Percentiles rank a stretch among this genome's conserved stretches.
These are phyloP conservation scores for Parnassius smintheus DNA, from an alignment of 2,888 invertebrate species.

Conservation along the genomic window DNA sequence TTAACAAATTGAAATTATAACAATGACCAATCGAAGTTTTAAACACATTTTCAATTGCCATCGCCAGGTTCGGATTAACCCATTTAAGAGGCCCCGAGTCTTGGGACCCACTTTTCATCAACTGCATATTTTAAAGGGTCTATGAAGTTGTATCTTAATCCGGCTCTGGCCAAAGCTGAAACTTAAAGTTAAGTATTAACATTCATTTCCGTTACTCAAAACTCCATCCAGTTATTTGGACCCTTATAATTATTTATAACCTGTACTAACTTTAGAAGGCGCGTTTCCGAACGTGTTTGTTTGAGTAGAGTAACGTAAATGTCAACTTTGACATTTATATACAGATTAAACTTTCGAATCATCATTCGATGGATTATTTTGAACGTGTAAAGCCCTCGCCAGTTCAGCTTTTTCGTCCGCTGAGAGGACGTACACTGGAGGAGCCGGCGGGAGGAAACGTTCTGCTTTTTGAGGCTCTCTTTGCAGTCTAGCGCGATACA, in stretches of 20 bases:
- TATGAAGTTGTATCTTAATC: too few relatives aligned
- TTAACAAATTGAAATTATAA: constrained; percentile 12
- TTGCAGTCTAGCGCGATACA: constrained; percentile 83
- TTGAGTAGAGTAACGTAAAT: constrained; percentile 32
- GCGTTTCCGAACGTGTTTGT: not conserved
- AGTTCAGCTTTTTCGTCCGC: constrained; percentile 83
- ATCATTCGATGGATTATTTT: constrained; percentile 46
- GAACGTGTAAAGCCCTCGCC: constrained; percentile 64
- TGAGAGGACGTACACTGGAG: constrained; percentile 86
- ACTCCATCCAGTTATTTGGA: constrained; percentile 59
- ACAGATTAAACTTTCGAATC: constrained; percentile 52
- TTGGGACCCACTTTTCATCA: too few relatives aligned
- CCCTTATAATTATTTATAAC: constrained; percentile 58
- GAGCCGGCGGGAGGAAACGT: constrained; percentile 82
- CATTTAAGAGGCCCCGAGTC: too few relatives aligned
- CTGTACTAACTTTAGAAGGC: constrained; percentile 49
- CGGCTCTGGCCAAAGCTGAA: constrained; percentile 22
- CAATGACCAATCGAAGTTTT: constrained; percentile 7
- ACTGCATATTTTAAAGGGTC: too few relatives aligned
- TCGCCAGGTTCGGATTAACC: too few relatives aligned
- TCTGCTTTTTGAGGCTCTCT: constrained; percentile 77
- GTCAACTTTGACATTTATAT: constrained; percentile 14
- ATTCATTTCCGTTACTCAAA: constrained; percentile 49
- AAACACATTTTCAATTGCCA: constrained; percentile 26
- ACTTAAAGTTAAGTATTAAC: constrained; percentile 29